Evolutionary conservation across 2,797 vertebrate species (phyloP), one percentile per base, ranked within the genome.

Genomic region (Ctenochaetus hawaiiensis): DNA sequence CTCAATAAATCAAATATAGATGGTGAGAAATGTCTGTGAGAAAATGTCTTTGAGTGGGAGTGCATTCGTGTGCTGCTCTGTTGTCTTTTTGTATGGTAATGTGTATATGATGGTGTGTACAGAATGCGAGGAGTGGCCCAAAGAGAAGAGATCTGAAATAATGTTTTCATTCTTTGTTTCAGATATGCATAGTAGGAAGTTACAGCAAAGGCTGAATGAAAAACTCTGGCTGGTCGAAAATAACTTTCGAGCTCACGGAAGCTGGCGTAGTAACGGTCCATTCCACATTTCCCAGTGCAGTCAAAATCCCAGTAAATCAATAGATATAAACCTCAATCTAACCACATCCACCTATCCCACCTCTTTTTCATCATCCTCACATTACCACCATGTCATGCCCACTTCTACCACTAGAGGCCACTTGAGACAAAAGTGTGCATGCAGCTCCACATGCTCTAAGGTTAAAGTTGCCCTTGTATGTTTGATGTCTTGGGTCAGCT

Each of bases 131-230:
- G 88, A 93, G 92, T 93, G 90, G 95, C 95, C 95, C 95, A 96
- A 96, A 96, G 95, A 94, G 89, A 95, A 94, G 95, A 96, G 95
- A 96, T 95, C 95, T 96, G 95, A 96, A 96, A 96, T 96, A 96
- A 96, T 94, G 92, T 92, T 96, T 94, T 95, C 86, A 86, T 96
- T 96, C 93, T 96, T 94, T 96, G 94, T 96, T 96, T 95, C 95
- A 96, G 95, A 96, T 95, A 91, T 93, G 93, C 93, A 94, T 96
- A 96, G 92, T 96, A 96, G 94, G 95, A 96, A 96, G 94, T 95
- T 94, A 94, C 91, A 95, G 93, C 95, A 94, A 64, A 96, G 94
- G 93, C 93, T 95, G 95, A 96, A 94, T 95, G 94, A 95, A 92
- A 96, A 96, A 95, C 91, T 94, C 95, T 95, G 94, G 95, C 92